These are phyloP conservation scores for Sisyra nigra DNA, from an alignment of 2,888 invertebrate genomes.

Conservation along the genomic window DNA sequence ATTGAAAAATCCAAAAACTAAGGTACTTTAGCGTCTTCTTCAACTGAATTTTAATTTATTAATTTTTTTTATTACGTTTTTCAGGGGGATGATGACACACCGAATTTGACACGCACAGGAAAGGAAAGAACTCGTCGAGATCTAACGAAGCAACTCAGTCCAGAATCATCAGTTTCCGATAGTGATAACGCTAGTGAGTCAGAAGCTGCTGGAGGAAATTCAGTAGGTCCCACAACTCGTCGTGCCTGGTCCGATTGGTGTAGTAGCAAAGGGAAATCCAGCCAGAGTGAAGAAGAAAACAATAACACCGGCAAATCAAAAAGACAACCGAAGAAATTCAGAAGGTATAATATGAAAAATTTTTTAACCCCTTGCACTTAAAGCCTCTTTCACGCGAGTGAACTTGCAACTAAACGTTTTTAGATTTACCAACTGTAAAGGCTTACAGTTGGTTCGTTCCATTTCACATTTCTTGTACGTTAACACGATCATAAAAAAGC, in stretches of 20 bases:
- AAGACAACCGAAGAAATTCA: slow-evolving; percentile 28
- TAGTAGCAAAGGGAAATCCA: slow-evolving; percentile 40
- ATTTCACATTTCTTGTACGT: too few species aligned
- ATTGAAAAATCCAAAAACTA: slow-evolving; percentile 76
- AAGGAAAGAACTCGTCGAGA: slow-evolving; percentile 2
- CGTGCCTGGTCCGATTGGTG: slow-evolving; percentile 63
- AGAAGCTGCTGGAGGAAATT: not conserved
- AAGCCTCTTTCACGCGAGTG: too few species aligned
- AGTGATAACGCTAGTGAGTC: slow-evolving; percentile 23
- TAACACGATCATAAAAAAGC: too few species aligned
- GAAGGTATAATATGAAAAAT: slow-evolving; percentile 16
- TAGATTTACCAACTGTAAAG: too few species aligned
- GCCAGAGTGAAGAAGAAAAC: slow-evolving; percentile 42
- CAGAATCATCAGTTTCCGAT: slow-evolving; percentile 23
- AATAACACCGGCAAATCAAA: slow-evolving; percentile 22
- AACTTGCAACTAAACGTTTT: too few species aligned
- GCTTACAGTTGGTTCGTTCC: too few species aligned
- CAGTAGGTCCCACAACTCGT: slow-evolving; percentile 48
- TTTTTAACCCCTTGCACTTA: too few species aligned
- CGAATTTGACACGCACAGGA: not conserved
- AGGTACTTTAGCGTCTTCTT: slow-evolving; percentile 24
- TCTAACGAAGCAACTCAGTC: slow-evolving; percentile 15
- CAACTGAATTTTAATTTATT: not conserved
- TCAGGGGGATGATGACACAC: not conserved
- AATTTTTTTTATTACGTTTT: not conserved